A percentile compares a stretch with the other conserved stretches of the same genome.
These are phyloP conservation scores for Drosophila pachea DNA, from an alignment of 1,140 invertebrate genomes.

Conservation along the genomic window DNA sequence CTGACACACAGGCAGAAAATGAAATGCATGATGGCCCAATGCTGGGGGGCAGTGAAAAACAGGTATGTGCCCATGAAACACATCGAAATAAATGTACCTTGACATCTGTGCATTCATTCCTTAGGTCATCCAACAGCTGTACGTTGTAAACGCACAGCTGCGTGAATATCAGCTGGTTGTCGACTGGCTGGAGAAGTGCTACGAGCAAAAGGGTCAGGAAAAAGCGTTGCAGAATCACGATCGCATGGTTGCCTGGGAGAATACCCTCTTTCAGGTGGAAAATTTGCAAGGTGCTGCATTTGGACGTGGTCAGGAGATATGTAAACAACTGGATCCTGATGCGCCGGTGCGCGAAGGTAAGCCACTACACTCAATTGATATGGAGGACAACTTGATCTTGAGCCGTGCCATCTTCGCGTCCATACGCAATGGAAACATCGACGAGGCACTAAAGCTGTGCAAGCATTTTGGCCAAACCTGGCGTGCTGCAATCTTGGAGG, in stretches of 20 bases:
- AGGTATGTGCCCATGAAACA: conserved; percentile 79
- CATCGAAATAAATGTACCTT: no score
- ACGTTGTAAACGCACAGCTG: conserved; percentile 82
- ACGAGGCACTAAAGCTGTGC: conserved; percentile 91
- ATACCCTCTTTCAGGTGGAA: conserved; percentile 89
- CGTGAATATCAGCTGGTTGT: conserved; percentile 91
- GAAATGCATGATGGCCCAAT: conserved; percentile 79
- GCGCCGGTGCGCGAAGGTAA: conserved; percentile 89
- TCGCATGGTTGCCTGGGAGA: conserved; percentile 92
- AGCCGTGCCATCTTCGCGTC: conserved; percentile 85
- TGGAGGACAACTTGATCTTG: conserved; percentile 91
- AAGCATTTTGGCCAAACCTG: conserved; percentile 92
- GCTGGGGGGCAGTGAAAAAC: conserved; percentile 82
- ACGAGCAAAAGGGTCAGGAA: conserved; percentile 84
- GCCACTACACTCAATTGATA: conserved; percentile 92
- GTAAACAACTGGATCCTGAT: conserved; percentile 94
- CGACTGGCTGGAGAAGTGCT: conserved; percentile 94
- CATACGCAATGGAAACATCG: conserved; percentile 90
- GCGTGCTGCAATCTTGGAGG: conserved; percentile 92
- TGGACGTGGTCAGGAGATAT: conserved; percentile 80
- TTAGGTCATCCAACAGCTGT: conserved; percentile 68
- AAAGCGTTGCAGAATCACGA: conserved; percentile 86
- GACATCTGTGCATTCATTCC: no score
- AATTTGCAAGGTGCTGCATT: conserved; percentile 81
- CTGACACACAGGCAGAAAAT: conserved; percentile 79